Evolutionary conservation across 2,113 vertebrate genomes (phyloP).

Genomic region (Nyctibius bracteatus): DNA sequence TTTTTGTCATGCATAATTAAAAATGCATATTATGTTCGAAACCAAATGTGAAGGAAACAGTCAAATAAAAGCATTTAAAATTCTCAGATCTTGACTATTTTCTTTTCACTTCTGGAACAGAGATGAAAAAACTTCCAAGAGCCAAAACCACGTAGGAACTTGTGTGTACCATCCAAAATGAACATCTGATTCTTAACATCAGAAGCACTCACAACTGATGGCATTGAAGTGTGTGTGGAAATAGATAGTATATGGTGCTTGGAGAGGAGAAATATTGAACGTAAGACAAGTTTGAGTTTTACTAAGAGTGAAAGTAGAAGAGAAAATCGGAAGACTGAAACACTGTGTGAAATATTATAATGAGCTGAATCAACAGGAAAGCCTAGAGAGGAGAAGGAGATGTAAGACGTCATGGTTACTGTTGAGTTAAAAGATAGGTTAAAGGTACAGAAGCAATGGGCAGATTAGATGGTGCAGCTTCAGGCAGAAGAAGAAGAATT

Average conservation of each 20-base stretch:
- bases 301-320: background rate
- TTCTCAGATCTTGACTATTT: background rate
- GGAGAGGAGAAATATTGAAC: background rate
- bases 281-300: background rate
- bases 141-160: background rate
- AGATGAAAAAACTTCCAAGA: background rate
- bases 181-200: background rate
- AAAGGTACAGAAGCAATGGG: background rate
- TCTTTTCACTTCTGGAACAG: background rate
- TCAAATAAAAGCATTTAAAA: background rate
- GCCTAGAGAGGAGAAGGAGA: background rate
- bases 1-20: background rate
- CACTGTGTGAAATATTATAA: background rate
- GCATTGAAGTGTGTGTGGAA: background rate
- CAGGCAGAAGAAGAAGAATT: background rate
- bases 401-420: background rate
- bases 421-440: background rate
- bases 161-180: background rate
- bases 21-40: background rate
- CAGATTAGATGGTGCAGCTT: background rate
- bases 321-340: background rate
- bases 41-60: background rate
- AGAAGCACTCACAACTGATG: background rate
- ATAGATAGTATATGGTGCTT: background rate
- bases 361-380: background rate